Conservation (phyloP, 92 coral and sea anemone species). For the Chrysogorgia sp. region DNA sequence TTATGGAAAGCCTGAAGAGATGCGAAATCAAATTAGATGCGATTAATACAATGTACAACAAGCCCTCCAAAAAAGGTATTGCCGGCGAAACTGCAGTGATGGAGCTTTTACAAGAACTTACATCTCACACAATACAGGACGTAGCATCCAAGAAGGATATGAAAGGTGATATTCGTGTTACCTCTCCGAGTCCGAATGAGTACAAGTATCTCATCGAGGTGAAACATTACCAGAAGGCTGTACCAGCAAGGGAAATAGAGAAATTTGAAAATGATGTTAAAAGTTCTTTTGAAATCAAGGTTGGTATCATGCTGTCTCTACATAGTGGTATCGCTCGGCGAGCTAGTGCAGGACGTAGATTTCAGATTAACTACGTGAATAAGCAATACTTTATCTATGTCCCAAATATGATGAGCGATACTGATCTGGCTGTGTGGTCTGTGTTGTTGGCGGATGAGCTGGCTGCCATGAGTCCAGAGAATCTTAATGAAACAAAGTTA, state of each 20-base stretch:
- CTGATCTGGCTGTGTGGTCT: constrained; percentile 62
- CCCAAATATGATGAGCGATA: constrained; percentile 58
- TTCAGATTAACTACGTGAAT: constrained; percentile 41
- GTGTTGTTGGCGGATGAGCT: constrained; percentile 64
- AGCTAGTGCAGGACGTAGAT: constrained; percentile 29
- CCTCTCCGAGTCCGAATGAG: constrained; percentile 16
- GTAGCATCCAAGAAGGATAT: constrained; percentile 1
- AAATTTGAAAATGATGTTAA: constrained; percentile 48
- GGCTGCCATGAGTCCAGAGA: constrained; percentile 37
- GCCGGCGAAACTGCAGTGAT: constrained; percentile 49
- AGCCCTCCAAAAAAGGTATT: constrained; percentile 52
- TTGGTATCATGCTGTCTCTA: constrained; percentile 65
- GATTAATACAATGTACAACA: constrained; percentile 40
- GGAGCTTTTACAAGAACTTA: constrained; percentile 25
- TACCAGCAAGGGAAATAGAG: constrained; percentile 38
- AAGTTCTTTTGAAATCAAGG: constrained; percentile 30
- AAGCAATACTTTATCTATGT: constrained; percentile 58
- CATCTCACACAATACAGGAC: constrained; percentile 26
- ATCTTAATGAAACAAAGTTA: constrained; percentile 28
- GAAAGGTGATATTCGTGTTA: constrained; percentile 54
- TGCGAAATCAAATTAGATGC: constrained; percentile 30
- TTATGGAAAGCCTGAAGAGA: not conserved
- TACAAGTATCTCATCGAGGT: constrained; percentile 64
- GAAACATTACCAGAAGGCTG: constrained; percentile 20
- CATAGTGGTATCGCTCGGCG: constrained; percentile 50